Evolutionary conservation across 2,113 vertebrate genomes (phyloP), one percentile per base, ranked within the genome.

Genomic region (Meleagris gallopavo): DNA sequence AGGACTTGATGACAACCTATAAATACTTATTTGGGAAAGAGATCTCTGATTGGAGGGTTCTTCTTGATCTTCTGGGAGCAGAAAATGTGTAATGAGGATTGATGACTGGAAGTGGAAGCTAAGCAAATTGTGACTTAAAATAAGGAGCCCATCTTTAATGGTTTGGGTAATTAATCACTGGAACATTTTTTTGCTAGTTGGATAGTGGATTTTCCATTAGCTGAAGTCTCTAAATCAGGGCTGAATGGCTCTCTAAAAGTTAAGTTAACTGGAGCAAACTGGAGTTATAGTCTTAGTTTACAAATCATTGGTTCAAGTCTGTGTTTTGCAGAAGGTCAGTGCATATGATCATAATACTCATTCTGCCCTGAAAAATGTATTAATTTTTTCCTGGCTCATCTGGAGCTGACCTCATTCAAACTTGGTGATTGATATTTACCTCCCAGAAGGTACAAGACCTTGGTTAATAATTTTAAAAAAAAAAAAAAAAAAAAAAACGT

Each of bases 151-250:
- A 1, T 86, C 80, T 93, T 84, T 86, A 91, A 81, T 18, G 32
- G 30, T 70, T 32, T 75, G 52, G 19, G 54, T 82, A 88, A 78
- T 94, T 88, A 91, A 93, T 96, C 85, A 90, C 58, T 88, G 62
- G 24, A 92, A 82, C 36, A 73, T 16, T 66, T 95, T 91, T 93
- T 91, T 54, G 48, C 52, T 57, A 58, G 69, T 71, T 1, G 2
- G 21, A 60, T 88, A 24, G 75, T 91, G 45, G 46, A 67, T 86
- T 83, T 83, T 38, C 86, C 12, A 45, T 94, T 69, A 81, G 46
- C 41, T 78, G 43, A 86, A 82, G 65, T 76, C 79, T 86, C 19
- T 94, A 95, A 97, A 97, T 93, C 43, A 88, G 27, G 29, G 62
- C 52, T 57, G 36, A 89, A 78, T 69, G 52, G 72, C 43, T 86